Conservation (phyloP, 2,113 vertebrate species). For the Prietella phreatophila region DNA sequence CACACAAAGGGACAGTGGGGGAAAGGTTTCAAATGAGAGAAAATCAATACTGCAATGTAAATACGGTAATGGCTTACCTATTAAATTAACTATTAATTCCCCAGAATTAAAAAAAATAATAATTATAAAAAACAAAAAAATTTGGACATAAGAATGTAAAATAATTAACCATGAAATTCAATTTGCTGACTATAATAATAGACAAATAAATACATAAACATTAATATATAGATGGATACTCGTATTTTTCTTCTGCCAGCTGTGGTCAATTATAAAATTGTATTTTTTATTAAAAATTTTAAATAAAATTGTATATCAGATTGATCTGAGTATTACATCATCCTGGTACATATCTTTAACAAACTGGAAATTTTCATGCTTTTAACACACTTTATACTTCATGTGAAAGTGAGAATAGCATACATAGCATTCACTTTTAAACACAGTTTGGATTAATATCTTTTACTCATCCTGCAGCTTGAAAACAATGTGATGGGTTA, state of each 20-base stretch:
- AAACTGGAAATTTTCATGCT: too few species aligned
- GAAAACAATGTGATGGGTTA: background rate
- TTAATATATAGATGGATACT: background rate
- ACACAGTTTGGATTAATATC: background rate
- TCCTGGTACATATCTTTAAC: too few species aligned
- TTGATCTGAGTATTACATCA: too few species aligned
- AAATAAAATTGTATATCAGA: too few species aligned
- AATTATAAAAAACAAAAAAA: background rate
- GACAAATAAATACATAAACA: background rate
- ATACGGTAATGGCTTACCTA: background rate
- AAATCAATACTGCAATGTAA: background rate
- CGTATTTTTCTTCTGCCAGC: too few species aligned
- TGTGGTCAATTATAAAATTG: too few species aligned
- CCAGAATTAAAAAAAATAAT: background rate
- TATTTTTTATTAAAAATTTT: too few species aligned
- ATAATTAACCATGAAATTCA: background rate
- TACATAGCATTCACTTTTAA: background rate
- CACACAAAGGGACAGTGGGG: background rate
- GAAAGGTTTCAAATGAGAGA: background rate
- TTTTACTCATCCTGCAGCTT: background rate
- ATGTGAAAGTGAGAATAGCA: background rate
- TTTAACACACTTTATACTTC: background rate
- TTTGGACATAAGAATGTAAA: background rate
- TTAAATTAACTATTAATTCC: background rate
- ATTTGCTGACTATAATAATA: background rate